Percentiles rank a stretch among this genome's conserved stretches.
Conservation (phyloP, 2,113 vertebrate genomes). For the Protobothrops flavoviridis region DNA sequence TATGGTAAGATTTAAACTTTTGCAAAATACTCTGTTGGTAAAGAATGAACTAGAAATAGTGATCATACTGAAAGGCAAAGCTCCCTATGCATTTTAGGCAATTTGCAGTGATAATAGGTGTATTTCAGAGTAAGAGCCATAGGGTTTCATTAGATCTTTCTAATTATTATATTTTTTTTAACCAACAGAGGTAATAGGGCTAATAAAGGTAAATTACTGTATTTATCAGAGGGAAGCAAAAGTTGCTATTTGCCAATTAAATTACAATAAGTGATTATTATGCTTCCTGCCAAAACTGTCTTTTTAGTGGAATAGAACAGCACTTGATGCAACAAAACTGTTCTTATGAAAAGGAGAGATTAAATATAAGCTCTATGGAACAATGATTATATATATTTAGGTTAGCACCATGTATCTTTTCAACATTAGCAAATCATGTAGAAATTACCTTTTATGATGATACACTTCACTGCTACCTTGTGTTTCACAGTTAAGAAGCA, state of each 20-base stretch:
- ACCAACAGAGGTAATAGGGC: constrained; percentile 1
- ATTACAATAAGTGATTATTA: constrained; percentile 2
- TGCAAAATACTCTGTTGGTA: background rate
- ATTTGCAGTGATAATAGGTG: background rate
- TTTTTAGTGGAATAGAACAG: background rate
- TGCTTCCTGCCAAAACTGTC: background rate
- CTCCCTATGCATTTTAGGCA: background rate
- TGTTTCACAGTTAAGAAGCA: constrained; percentile 5
- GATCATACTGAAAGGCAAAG: background rate
- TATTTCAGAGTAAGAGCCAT: background rate
- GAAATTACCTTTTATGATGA: background rate
- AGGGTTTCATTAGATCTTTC: background rate
- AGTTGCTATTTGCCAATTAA: constrained; percentile 9
- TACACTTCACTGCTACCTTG: background rate
- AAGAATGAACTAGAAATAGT: background rate
- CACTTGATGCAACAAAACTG: background rate
- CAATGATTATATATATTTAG: background rate
- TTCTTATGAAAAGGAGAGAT: background rate
- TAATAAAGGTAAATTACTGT: constrained; percentile 8
- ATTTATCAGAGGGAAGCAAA: background rate
- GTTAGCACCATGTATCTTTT: background rate
- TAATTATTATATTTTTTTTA: background rate
- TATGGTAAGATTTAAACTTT: background rate
- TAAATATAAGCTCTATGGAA: background rate
- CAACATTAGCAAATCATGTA: background rate